Evolutionary conservation across 2,797 vertebrate species (phyloP).

Genomic region (Rachycentron canadum): DNA sequence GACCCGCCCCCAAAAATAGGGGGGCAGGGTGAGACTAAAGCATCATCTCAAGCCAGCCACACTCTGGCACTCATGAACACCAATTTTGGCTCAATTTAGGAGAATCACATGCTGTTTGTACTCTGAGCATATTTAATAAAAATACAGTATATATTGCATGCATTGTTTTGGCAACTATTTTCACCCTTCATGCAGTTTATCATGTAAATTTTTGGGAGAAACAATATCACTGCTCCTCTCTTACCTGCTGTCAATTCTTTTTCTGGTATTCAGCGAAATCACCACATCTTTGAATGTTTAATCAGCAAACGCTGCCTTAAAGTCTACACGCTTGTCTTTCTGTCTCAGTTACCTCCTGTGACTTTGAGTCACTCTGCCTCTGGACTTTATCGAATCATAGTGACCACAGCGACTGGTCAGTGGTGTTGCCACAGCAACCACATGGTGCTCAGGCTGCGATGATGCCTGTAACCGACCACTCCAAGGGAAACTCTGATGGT

Average conservation of each 20-base stretch:
- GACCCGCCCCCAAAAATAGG: neutral
- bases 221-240: neutral
- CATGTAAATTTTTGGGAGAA: neutral
- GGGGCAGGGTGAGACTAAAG: neutral
- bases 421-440: constrained; percentile 80
- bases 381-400: constrained; percentile 88
- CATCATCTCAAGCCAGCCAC: neutral
- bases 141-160: neutral
- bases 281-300: neutral
- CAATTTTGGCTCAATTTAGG: neutral
- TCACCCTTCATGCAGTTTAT: neutral
- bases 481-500: constrained; percentile 85
- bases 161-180: neutral
- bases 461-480: constrained; percentile 81
- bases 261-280: neutral
- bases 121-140: neutral
- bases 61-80: neutral
- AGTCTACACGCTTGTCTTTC: neutral
- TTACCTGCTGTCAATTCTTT: neutral
- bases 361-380: constrained; percentile 87
- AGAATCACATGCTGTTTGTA: constrained; percentile 7
- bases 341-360: constrained; percentile 84
- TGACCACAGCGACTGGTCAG: constrained; percentile 86
- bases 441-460: constrained; percentile 49
- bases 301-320: neutral